These are phyloP conservation scores for Phataginus tetradactyla DNA, from an alignment of 2,797 vertebrate species.

Conservation along the genomic window DNA sequence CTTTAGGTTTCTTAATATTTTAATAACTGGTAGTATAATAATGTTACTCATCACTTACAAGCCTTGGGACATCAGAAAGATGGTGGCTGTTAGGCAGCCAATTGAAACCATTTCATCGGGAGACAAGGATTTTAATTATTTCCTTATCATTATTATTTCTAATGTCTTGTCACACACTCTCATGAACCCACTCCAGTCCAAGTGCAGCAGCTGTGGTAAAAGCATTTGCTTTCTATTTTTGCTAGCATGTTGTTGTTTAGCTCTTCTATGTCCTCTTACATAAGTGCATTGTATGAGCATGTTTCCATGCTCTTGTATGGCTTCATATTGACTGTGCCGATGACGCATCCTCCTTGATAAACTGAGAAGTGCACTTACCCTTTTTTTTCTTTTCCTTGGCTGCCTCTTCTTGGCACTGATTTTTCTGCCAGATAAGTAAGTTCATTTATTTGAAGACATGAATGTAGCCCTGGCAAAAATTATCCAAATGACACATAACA, in stretches of 20 bases:
- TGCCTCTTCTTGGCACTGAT: neutral
- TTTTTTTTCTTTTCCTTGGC: neutral
- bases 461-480: neutral
- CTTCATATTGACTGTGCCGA: neutral
- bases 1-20: neutral
- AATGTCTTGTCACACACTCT: neutral
- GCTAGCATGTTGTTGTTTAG: neutral
- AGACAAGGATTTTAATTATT: neutral
- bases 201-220: neutral
- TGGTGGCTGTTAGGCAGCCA: neutral
- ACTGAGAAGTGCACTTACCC: neutral
- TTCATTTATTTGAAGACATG: neutral
- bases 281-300: neutral
- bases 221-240: neutral
- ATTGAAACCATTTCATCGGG: neutral
- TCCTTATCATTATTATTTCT: neutral
- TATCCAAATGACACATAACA: neutral
- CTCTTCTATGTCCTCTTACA: neutral
- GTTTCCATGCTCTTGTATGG: neutral
- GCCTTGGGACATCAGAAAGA: neutral
- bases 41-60: neutral
- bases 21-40: neutral
- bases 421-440: neutral
- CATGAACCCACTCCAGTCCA: neutral
- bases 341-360: neutral